Conservation (phyloP, 2,888 invertebrate genomes). For the Odiellus spinosus region DNA sequence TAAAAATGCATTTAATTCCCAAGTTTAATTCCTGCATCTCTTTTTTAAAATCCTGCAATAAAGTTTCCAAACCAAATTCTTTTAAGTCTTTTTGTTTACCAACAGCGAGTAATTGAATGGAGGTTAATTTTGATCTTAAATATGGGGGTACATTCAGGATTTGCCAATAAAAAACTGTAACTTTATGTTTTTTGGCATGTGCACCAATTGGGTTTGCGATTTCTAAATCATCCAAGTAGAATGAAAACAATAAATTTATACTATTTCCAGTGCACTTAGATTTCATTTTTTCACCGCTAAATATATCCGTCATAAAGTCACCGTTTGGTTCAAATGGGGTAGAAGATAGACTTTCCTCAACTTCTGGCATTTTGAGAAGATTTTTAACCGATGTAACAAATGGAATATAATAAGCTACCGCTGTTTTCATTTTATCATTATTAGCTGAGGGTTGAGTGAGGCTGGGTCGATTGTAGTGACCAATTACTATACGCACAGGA, state of each 20-base stretch:
- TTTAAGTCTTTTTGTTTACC: neutral
- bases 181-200: constrained; percentile 1
- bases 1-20: neutral
- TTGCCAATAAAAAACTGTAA: constrained; percentile 3
- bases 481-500: neutral
- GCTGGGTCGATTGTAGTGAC: too few relatives aligned
- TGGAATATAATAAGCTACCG: constrained; percentile 2
- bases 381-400: neutral
- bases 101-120: constrained; percentile 1
- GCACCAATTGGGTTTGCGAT: constrained; percentile 5
- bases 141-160: constrained; percentile 3
- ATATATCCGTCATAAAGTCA: constrained; percentile 1
- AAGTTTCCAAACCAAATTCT: constrained; percentile 1
- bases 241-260: neutral
- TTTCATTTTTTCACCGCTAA: neutral
- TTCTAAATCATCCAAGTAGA: constrained; percentile 3
- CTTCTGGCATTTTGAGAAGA: constrained; percentile 3
- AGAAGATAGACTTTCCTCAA: neutral
- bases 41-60: constrained; percentile 1
- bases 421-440: neutral
- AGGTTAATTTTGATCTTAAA: constrained; percentile 1
- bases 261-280: neutral
- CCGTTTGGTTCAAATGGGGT: neutral
- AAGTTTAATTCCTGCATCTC: neutral
- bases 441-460: neutral